Evolutionary conservation across 1,140 invertebrate species (phyloP).

Genomic region (Zelostemma sp.): DNA sequence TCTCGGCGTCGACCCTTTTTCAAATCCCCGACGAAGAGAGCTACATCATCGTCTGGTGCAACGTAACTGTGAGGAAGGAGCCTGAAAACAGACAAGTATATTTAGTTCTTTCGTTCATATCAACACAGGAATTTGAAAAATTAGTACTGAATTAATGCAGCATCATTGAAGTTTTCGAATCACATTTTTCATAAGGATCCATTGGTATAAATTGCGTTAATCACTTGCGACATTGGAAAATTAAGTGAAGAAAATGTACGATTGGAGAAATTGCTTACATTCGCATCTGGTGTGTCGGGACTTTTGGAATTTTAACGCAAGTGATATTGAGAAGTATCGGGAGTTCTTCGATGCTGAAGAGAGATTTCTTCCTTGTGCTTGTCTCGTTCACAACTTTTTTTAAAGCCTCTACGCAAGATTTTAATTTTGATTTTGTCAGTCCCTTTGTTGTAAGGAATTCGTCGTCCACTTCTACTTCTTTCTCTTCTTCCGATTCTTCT

Average conservation of each 20-base stretch:
- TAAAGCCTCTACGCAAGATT: constrained; percentile 49
- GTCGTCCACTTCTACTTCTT: background rate
- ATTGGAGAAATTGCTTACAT: constrained; percentile 58
- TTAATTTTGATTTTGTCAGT: constrained; percentile 46
- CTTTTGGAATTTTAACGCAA: constrained; percentile 67
- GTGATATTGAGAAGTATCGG: constrained; percentile 67
- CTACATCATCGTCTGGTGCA: constrained; percentile 69
- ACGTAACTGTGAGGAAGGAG: constrained; percentile 70
- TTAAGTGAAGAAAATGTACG: constrained; percentile 7
- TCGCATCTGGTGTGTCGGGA: constrained; percentile 60
- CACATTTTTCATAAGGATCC: constrained; percentile 66
- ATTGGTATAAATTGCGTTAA: constrained; percentile 61
- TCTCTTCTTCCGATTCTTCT: constrained; percentile 12
- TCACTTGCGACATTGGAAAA: constrained; percentile 44
- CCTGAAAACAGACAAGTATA: constrained; percentile 52
- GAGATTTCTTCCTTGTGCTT: constrained; percentile 51
- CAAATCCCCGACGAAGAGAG: constrained; percentile 70
- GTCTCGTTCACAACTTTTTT: constrained; percentile 43
- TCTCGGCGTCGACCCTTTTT: constrained; percentile 70
- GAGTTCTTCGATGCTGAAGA: constrained; percentile 59
- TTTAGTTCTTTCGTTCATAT: constrained; percentile 9
- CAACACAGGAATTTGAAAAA: too few relatives aligned
- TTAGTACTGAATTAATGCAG: constrained; percentile 3
- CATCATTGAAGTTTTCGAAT: constrained; percentile 59
- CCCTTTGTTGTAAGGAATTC: constrained; percentile 7